These are phyloP conservation scores for Temnothorax curvispinosus DNA, from an alignment of 1,140 invertebrate genomes.

Conservation along the genomic window DNA sequence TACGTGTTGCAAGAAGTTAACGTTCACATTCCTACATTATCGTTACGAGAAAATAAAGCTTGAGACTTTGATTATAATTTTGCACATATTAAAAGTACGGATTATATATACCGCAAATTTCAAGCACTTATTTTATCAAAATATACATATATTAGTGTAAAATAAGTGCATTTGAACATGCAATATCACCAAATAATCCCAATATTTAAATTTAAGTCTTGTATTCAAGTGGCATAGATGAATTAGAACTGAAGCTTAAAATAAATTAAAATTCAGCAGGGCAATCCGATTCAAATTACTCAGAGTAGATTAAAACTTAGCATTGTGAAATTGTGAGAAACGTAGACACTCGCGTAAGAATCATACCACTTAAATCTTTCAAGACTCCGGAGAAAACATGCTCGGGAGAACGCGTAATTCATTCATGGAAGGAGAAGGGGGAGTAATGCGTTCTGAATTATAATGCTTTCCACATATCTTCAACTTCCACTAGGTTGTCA, in stretches of 20 bases:
- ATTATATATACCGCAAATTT: background rate
- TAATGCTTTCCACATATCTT: conserved; percentile 24
- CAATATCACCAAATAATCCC: background rate
- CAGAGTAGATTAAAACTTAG: background rate
- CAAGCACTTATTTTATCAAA: background rate
- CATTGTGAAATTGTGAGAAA: conserved; percentile 16
- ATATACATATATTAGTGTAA: background rate
- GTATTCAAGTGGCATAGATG: background rate
- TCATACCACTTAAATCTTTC: conserved; percentile 10
- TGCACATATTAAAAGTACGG: background rate
- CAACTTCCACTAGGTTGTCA: conserved; percentile 10
- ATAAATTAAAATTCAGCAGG: background rate
- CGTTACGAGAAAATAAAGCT: background rate
- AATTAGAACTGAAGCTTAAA: background rate
- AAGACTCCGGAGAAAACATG: conserved; percentile 14
- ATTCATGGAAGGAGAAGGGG: background rate
- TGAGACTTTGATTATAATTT: background rate
- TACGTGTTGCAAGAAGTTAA: background rate
- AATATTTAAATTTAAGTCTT: background rate
- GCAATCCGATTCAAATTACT: background rate
- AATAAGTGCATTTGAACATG: background rate
- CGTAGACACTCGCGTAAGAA: background rate
- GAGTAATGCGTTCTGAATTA: background rate
- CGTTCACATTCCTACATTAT: background rate
- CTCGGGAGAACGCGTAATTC: background rate